Evolutionary conservation across 1,140 invertebrate genomes (phyloP).

Genomic region (Microplitis mediator): DNA sequence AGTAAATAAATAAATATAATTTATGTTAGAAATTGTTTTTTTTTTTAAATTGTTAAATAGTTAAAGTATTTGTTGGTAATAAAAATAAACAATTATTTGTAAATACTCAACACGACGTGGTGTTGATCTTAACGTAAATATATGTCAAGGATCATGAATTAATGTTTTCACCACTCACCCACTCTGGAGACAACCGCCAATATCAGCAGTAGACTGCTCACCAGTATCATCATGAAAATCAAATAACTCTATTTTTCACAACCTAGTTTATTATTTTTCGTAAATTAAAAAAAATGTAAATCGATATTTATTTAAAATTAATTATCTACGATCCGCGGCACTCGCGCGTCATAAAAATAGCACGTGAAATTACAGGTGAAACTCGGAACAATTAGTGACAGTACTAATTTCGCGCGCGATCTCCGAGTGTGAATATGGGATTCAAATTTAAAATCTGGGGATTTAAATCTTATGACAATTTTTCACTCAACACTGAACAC

Average conservation of each 20-base stretch:
- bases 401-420: not conserved
- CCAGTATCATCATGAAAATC: conserved; percentile 40
- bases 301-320: not conserved
- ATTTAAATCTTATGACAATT: not conserved
- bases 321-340: not conserved
- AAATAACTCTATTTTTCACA: not conserved
- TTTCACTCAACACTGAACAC: conserved; percentile 5
- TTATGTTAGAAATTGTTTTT: not conserved
- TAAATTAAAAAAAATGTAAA: not conserved
- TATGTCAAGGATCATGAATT: conserved; percentile 14
- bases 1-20: conserved; percentile 9
- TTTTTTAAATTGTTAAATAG: not conserved
- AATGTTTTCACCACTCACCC: conserved; percentile 42
- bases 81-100: not conserved
- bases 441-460: not conserved
- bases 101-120: not conserved
- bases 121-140: not conserved
- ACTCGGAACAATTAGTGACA: not conserved
- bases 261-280: not conserved
- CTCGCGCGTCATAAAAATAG: not conserved
- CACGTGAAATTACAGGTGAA: conserved; percentile 14
- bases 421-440: not conserved
- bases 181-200: conserved; percentile 45
- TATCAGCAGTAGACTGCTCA: conserved; percentile 41
- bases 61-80: not conserved